These are phyloP conservation scores for Lasioglossum marginatum DNA, from an alignment of 2,888 invertebrate species.

Conservation along the genomic window DNA sequence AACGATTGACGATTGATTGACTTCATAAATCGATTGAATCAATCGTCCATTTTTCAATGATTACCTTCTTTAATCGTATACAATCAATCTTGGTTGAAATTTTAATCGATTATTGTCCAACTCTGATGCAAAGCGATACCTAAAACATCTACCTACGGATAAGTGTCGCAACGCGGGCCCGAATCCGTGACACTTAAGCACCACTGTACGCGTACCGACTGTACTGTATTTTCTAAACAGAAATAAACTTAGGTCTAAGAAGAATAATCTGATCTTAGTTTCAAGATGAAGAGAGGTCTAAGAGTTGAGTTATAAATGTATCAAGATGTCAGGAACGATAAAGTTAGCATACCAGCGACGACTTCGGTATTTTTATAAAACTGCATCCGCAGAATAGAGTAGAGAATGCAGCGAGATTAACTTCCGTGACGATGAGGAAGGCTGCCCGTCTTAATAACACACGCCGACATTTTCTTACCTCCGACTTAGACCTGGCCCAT, in stretches of 20 bases:
- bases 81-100: no score
- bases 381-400: conserved; percentile 28
- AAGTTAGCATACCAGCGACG: conserved; percentile 4
- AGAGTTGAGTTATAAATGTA: not conserved
- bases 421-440: conserved; percentile 81
- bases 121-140: no score
- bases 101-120: no score
- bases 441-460: conserved; percentile 82
- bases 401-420: conserved; percentile 73
- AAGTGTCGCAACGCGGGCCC: no score
- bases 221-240: not conserved
- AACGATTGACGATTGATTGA: no score
- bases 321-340: not conserved
- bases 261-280: not conserved
- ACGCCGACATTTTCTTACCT: conserved; percentile 78
- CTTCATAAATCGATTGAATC: no score
- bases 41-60: no score
- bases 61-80: no score
- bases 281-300: not conserved
- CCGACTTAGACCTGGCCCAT: conserved; percentile 80
- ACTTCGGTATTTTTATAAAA: conserved; percentile 41
- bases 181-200: no score
- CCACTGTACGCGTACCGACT: not conserved
- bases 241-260: not conserved
- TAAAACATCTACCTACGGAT: no score